phyloP scores from a whole-genome alignment of 2,797 vertebrate genomes.

The Sphenopsis melanotis region DNA sequence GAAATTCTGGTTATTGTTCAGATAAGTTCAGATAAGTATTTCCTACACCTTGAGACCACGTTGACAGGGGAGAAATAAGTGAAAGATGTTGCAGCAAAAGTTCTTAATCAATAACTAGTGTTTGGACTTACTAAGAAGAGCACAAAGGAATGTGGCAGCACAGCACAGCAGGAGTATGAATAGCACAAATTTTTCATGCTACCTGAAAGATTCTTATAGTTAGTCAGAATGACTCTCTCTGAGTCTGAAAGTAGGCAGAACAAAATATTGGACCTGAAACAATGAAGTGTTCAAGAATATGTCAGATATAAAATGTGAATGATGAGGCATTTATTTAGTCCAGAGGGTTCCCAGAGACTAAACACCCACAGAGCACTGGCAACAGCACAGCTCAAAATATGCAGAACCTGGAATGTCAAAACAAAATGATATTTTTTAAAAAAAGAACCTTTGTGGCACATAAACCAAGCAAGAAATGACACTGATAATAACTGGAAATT shows the following conservation, averaged over 20 bases:
- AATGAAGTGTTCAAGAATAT: background rate
- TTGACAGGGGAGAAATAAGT: background rate
- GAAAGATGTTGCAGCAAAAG: background rate
- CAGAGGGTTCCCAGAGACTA: background rate
- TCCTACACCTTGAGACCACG: background rate
- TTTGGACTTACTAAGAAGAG: background rate
- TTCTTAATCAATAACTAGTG: background rate
- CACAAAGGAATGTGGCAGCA: background rate
- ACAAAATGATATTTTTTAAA: background rate
- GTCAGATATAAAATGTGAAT: background rate
- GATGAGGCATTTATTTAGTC: background rate
- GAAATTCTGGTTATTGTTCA: background rate
- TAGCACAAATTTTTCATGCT: background rate
- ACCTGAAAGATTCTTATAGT: background rate
- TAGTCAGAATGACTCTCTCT: background rate
- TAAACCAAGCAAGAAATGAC: background rate
- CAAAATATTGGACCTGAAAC: background rate
- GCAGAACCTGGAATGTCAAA: background rate
- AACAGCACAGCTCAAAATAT: background rate
- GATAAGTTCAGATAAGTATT: background rate
- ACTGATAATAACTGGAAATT: background rate
- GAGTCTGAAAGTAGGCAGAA: background rate
- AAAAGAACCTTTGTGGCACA: background rate
- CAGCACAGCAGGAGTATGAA: background rate
- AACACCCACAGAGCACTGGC: background rate